Base-by-base conservation (phyloP, 2,797 vertebrate genomes). In the Anguilla megastoma region DNA sequence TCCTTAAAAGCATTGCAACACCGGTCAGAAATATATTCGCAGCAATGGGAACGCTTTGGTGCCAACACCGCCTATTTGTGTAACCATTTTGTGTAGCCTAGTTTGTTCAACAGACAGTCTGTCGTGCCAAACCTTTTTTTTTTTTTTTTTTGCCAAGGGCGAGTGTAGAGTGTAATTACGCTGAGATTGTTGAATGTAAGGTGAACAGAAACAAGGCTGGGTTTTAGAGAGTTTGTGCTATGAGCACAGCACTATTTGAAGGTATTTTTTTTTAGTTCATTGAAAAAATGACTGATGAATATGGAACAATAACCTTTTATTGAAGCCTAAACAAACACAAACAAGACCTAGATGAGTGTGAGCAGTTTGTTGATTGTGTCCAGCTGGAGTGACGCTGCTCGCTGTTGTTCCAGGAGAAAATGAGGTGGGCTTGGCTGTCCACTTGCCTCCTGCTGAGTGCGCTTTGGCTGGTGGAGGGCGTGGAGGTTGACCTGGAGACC, bases 401-500 rank as follows among this genome's bases (percentile, higher is more conserved):
- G 88, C 45, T 89, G 50, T 86, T 90, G 80, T 85, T 89, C 76
- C 88, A 90, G 89, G 63, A 88, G 6, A 88, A 14, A 86, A 91
- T 91, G 91, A 88, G 84, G 58, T 76, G 88, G 86, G 10, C 79
- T 60, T 89, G 88, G 87, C 86, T 90, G 86, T 87, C 60, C 74
- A 48, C 74, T 41, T 88, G 85, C 66, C 88, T 93, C 71, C 83
- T 93, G 66, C 88, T 92, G 85, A 30, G 63, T 52, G 58, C 87
- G 84, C 89, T 87, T 71, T 84, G 54, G 86, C 86, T 86, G 8
- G 87, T 36, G 27, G 58, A 21, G 27, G 85, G 88, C 5, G 24
- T 83, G 60, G 84, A 89, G 21, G 30, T 86, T 0, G 87, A 87
- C n/a, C 69, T 85, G n/a, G 88, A 86, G 16, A 88, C 83, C 30